Evolutionary conservation across 2,113 vertebrate species (phyloP), one percentile per base, ranked within the genome.

Genomic region (Etheostoma cragini): DNA sequence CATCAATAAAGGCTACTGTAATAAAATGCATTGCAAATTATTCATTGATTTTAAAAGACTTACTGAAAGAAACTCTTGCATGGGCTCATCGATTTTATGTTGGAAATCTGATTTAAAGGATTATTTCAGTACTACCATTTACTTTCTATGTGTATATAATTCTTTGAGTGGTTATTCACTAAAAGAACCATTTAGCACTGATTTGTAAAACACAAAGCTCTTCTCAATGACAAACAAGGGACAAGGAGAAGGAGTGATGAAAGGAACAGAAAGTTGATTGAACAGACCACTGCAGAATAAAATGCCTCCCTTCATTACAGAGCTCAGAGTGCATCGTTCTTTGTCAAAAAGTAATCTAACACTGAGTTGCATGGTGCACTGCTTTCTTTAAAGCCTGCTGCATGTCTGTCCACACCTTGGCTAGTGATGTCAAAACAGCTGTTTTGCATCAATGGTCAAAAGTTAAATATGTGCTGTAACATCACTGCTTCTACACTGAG

Each of bases 401-500:
- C 2, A 16, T 15, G 70, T 82, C 81, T 4, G 24, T 76, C 78
- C 86, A 49, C 84, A 56, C 75, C 75, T 65, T 26, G 70, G 52
- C 8, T 49, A 1, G 15, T 17, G 19, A 81, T 83, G 76, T 77
- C 63, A 73, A 54, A 81, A 68, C 88, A 89, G 87, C 78, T 90
- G 87, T 22, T 91, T 57, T 58, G 14, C 72, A 91, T 91, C 80
- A 81, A 64, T 26, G 11, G 68, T 33, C 61, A 46, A 69, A 74
- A 71, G 72, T 60, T 50, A 82, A 77, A 72, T 83, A 84, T 83
- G 82, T 63, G 26, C 52, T 12, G 63, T 88, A 83, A 86, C 75
- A 80, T 90, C 82, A 85, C 15, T 1, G 17, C 74, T 72, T 79
- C 17, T 60, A 65, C 47, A 60, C 1, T 11, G 64, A 24, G 56